Percentiles rank a stretch among this genome's conserved stretches.
These are phyloP conservation scores for Crotalus helleri DNA, from an alignment of 2,113 vertebrate genomes.

Conservation along the genomic window DNA sequence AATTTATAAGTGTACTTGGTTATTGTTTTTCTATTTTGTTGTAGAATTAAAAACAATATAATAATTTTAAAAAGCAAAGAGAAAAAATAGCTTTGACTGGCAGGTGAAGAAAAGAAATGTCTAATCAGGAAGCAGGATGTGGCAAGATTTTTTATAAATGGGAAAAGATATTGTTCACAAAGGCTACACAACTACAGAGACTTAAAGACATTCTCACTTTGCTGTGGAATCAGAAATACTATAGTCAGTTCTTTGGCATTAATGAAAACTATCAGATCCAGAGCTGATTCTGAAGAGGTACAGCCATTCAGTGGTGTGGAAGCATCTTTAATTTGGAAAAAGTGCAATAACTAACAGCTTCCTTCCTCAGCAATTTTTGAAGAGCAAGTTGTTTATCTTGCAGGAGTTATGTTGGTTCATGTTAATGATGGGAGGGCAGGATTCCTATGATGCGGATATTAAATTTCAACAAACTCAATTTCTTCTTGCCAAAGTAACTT, in stretches of 20 bases:
- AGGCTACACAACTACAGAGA: not conserved
- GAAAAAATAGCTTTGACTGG: not conserved
- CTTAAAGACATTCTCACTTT: not conserved
- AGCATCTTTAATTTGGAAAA: not conserved
- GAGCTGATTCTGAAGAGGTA: not conserved
- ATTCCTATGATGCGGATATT: not conserved
- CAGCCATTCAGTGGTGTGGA: not conserved
- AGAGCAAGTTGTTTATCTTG: not conserved
- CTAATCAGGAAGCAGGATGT: not conserved
- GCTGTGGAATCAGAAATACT: not conserved
- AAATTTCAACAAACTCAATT: not conserved
- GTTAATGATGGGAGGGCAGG: not conserved
- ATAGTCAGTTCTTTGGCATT: not conserved
- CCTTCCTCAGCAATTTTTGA: not conserved
- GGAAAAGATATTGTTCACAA: not conserved
- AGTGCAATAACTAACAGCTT: not conserved
- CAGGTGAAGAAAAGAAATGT: not conserved
- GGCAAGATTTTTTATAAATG: not conserved
- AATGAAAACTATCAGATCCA: not conserved
- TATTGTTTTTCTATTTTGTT: not conserved
- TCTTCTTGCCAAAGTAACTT: not conserved
- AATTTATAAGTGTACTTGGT: not conserved
- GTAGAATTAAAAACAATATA: not conserved
- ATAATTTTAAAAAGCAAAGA: not conserved
- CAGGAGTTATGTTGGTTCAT: not conserved